Base-by-base conservation (phyloP, 1,140 invertebrate species). In the Drosophila virilis region DNA sequence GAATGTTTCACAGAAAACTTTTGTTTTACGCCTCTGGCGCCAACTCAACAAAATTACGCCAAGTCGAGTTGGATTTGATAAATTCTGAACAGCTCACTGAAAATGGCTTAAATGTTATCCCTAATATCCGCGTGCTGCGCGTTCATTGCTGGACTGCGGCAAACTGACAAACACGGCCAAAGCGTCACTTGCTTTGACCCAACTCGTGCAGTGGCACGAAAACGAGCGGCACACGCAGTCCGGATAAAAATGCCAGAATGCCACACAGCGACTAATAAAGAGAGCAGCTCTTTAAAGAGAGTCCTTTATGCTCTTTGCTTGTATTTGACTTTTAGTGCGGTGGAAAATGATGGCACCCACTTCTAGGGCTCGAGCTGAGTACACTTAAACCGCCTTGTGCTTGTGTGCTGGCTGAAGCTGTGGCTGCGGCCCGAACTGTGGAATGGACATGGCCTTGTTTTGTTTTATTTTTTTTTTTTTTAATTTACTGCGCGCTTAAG, bases 91-190 rank as follows among this genome's bases (percentile, higher is more conserved):
- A 59, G 54, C 61, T 58, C 74, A 60, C 40, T 46, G 60, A 8
- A 8, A 38, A 43, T 22, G 46, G 15, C 22, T 37, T 9, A 37
- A 46, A 67, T 40, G 37, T 67, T 79, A 78, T 82, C 60, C 67
- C 71, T 40, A 42, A 40, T 67, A 58, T 62, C 77, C 79, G 83
- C 80, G 74, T 80, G 83, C 35, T 82, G 68, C 79, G 79, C 69
- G 69, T 74, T 89, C 74, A 72, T 61, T 89, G 84, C 79, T 89
- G 75, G 77, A 89, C 83, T 88, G 83, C 83, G 83, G 83, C 84
- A 88, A 83, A 88, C 83, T 88, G 80, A 89, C 64, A 69, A 62
- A 28, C 61, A 43, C 62, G 61, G 48, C 54, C 15, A 76, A 71
- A 70, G 57, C 65, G 61, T 54, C 69, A 46, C 69, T 64, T 69